Conservation (phyloP, 2,113 vertebrate species). For the Rallus limicola region DNA sequence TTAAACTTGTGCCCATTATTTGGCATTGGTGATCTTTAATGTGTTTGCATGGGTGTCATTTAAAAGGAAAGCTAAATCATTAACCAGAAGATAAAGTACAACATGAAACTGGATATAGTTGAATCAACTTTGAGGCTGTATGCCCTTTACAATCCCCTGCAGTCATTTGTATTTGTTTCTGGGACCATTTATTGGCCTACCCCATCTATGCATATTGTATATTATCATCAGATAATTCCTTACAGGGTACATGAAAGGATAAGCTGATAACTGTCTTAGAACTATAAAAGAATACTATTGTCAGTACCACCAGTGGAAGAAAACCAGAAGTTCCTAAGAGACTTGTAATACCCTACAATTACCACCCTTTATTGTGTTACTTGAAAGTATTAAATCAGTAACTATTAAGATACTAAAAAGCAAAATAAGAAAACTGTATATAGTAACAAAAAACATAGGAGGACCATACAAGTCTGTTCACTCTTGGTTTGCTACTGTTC, state of each 20-base stretch:
- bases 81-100: constrained; percentile 2
- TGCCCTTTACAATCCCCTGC: not conserved
- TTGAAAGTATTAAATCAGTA: not conserved
- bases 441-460: not conserved
- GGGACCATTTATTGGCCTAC: not conserved
- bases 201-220: not conserved
- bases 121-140: not conserved
- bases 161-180: not conserved
- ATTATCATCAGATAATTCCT: not conserved
- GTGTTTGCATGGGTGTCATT: not conserved
- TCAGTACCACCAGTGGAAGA: not conserved
- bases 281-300: not conserved
- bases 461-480: not conserved
- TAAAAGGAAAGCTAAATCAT: constrained; percentile 18
- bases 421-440: not conserved
- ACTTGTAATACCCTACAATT: not conserved
- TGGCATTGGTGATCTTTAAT: not conserved
- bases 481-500: not conserved
- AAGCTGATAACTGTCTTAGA: not conserved
- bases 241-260: not conserved
- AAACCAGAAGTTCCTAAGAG: not conserved
- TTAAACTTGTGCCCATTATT: not conserved
- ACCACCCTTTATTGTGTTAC: not conserved
- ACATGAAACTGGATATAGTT: not conserved
- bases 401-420: not conserved